phyloP scores from a whole-genome alignment of 2,888 invertebrate genomes.

The Andrena hattorfiana region DNA sequence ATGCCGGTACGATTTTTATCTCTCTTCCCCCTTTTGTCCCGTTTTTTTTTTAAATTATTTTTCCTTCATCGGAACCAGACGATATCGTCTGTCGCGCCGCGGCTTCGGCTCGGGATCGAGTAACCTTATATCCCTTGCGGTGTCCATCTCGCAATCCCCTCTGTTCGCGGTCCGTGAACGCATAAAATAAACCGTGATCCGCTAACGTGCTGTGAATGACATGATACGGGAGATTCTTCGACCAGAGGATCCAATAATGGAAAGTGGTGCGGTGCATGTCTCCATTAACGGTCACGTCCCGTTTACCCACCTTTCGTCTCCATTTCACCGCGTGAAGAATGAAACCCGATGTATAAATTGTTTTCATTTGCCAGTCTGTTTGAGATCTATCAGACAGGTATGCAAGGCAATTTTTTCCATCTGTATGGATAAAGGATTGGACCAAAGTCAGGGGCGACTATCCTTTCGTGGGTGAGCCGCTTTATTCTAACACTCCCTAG shows the following conservation, averaged over 20 bases:
- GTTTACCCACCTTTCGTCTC: background rate
- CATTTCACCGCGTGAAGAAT: too few species aligned
- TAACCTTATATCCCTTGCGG: constrained; percentile 45
- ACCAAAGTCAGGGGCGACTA: background rate
- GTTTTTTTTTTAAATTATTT: constrained; percentile 9
- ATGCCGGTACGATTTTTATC: constrained; percentile 1
- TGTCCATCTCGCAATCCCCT: constrained; percentile 31
- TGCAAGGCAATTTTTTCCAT: too few species aligned
- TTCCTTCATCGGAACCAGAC: constrained; percentile 25
- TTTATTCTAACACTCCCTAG: background rate
- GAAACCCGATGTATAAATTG: too few species aligned
- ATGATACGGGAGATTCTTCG: background rate
- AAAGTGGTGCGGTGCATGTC: background rate
- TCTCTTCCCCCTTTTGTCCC: too few species aligned
- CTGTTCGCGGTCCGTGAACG: constrained; percentile 1
- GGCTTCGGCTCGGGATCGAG: constrained; percentile 34
- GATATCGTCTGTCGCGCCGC: constrained; percentile 34
- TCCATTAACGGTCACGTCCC: background rate
- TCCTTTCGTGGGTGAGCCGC: background rate
- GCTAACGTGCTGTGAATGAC: background rate
- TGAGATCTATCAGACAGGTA: too few species aligned
- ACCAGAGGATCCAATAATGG: background rate
- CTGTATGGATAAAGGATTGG: too few species aligned
- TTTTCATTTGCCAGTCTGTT: too few species aligned
- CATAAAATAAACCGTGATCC: constrained; percentile 33